Evolutionary conservation across 2,888 invertebrate genomes (phyloP), one percentile per base, ranked within the genome.

Genomic region (Standfussiana lucernea): DNA sequence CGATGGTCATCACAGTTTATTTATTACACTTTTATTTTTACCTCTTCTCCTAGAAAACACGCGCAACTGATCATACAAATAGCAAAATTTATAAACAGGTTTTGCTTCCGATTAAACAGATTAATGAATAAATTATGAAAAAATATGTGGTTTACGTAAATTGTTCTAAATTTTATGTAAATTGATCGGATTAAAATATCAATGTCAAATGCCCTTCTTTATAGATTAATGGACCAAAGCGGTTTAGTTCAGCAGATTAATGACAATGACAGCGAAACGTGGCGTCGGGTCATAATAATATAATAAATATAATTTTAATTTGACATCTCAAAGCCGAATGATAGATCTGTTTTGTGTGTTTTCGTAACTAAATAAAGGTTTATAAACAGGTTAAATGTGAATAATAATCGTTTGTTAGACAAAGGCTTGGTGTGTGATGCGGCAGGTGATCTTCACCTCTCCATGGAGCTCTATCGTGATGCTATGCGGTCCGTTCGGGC

Each of bases 401-500:
- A 75, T 86, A 59, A 77, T 71, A 81, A 77, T 65, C 37, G 40
- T 76, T 83, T 59, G 64, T 61, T 72, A 75, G 45, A 85, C 83
- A 86, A 87, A 86, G 84, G 77, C 70, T 40, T 81, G 72, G 82
- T 78, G 64, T 79, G 65, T 87, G 87, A 89, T 88, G 83, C 67
- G 61, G 82, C 79, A 85, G 87, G 78, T 86, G 90, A 89, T 92
- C 92, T 91, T 92, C 90, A 90, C 90, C 88, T 90, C 88, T 86
- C 83, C 70, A 70, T 80, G 76, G 73, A 85, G 80, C 87, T 84
- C 85, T 87, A 90, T 92, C 93, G 93, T 92, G 92, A 93, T 91
- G 90, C 88, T 92, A 94, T 93, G 93, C 92, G 83, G 92, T 92
- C 92, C 91, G 81, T 88, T 86, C 80, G 74, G 83, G 82, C 76